phyloP scores from a whole-genome alignment of 2,113 vertebrate species.

The Regulus satrapa region DNA sequence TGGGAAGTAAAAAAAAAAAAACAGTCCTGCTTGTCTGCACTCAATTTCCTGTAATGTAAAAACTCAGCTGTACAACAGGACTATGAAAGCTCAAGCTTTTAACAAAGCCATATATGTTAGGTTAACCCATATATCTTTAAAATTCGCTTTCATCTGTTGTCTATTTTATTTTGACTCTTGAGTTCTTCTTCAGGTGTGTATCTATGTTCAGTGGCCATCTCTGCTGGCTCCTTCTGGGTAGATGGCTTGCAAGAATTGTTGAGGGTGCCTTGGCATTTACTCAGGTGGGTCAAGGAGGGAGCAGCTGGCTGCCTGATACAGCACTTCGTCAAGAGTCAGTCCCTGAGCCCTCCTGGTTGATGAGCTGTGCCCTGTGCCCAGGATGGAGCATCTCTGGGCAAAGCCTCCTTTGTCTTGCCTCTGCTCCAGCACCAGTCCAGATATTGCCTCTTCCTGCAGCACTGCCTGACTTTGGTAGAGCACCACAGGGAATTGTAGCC shows the following conservation, averaged over 20 bases:
- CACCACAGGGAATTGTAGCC: rapidly evolving
- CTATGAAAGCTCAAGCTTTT: background rate
- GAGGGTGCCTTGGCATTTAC: background rate
- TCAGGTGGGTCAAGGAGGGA: background rate
- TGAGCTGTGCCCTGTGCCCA: background rate
- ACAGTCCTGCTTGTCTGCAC: background rate
- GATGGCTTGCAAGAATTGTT: background rate
- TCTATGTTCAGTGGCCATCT: background rate
- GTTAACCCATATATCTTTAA: background rate
- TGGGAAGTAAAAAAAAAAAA: background rate
- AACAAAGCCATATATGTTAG: background rate
- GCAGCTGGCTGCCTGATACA: background rate
- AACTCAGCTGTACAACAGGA: background rate
- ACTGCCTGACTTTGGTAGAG: background rate
- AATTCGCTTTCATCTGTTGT: background rate
- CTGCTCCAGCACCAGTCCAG: too few species aligned
- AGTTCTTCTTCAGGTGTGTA: background rate
- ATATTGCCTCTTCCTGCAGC: background rate
- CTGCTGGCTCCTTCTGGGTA: background rate
- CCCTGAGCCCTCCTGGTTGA: rapidly evolving
- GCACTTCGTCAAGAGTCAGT: background rate
- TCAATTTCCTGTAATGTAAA: background rate
- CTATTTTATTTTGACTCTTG: background rate
- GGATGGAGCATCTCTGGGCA: rapidly evolving
- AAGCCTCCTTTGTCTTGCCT: background rate